Base-by-base conservation (phyloP, 2,888 invertebrate species). In the Lepetodrilus schrolli region DNA sequence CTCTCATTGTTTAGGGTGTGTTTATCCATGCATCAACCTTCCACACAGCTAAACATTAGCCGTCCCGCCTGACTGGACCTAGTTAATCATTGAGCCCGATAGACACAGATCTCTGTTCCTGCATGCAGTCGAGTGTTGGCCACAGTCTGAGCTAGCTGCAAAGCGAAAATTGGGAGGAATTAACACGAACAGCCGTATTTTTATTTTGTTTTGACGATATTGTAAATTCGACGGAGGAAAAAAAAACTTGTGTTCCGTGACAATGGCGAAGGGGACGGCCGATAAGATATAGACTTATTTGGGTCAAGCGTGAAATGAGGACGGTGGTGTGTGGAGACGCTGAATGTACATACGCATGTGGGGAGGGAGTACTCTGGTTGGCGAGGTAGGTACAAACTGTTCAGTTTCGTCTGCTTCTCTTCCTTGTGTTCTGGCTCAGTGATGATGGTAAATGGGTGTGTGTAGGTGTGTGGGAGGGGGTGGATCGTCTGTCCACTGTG, bases 81-180 rank as follows among this genome's bases (percentile, higher is more conserved):
- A 47, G 47, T 47, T 68, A 68, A 68, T 68, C 68, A 68, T 68
- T 47, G 23, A 68, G 47, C 21, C 68, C 47, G 58, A 58, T 58
- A 58, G 58, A 26, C 58, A 58, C 58, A 58, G 58, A 58, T 58
- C 58, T 34, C 34, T 58, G 58, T 58, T 58, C 34, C n/a, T 17
- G 17, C n/a, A 17, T 34, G n/a, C 34, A 58, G 58, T 13, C 26
- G 30, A 58, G 58, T 30, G 17, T 58, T 13, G 17, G 58, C 58
- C 34, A 17, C 17, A 17, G 58, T 17, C 30, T 30, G 34, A 30
- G 58, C 58, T 30, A 34, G 34, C 26, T 13, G 58, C 30, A n/a
- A 2, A 17, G 2, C 3, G 47, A 4, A 13, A 47, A 47, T 47
- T 47, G 13, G 2, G 7, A 47, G 47, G 47, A 47, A 47, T 2